These are phyloP conservation scores for Acrossocheilus wenchowensis DNA, from an alignment of 2,797 vertebrate species.

Conservation along the genomic window DNA sequence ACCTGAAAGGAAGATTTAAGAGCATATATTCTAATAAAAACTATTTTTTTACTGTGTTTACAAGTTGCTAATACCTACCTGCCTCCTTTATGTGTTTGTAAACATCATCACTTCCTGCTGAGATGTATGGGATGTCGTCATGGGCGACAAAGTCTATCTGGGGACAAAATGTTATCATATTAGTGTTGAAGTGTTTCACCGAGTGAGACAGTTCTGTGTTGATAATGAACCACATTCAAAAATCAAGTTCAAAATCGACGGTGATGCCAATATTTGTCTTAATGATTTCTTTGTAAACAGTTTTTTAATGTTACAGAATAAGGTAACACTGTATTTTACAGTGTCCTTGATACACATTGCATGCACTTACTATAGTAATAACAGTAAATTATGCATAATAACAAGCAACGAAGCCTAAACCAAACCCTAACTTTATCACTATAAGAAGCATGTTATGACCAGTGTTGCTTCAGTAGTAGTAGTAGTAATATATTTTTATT, in stretches of 20 bases:
- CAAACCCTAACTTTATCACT: not conserved
- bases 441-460: not conserved
- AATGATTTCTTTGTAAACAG: not conserved
- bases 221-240: not conserved
- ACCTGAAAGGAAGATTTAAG: conserved; percentile 67
- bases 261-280: not conserved
- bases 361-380: not conserved
- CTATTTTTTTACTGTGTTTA: not conserved
- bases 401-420: not conserved
- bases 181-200: not conserved
- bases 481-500: too few relatives aligned
- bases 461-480: not conserved
- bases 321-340: not conserved
- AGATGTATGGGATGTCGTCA: conserved; percentile 87
- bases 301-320: not conserved
- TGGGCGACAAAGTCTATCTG: conserved; percentile 90
- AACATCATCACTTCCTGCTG: conserved; percentile 86
- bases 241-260: not conserved
- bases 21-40: not conserved
- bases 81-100: conserved; percentile 89
- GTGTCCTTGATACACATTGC: not conserved
- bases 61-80: conserved; percentile 69
- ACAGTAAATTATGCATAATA: not conserved
- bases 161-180: not conserved
- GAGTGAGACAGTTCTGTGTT: not conserved